Evolutionary conservation across 2,113 vertebrate genomes (phyloP).

Genomic region (Ceratotherium simum): DNA sequence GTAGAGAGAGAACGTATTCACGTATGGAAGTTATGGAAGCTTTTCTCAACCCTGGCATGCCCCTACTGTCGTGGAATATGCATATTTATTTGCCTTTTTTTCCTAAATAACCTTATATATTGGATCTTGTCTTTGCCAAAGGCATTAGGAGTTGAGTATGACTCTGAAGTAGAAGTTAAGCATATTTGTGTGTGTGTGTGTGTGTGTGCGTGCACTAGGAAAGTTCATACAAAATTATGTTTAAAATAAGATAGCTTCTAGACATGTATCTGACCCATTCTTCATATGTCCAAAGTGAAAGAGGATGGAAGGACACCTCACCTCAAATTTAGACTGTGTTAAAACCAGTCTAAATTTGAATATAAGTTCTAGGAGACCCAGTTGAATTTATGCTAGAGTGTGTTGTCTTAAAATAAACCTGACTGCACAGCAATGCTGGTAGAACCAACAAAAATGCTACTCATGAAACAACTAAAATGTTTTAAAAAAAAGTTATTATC

Average conservation of each 20-base stretch:
- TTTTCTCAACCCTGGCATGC: background rate
- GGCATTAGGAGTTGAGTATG: background rate
- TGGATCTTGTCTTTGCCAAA: conserved; percentile 44
- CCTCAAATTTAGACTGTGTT: background rate
- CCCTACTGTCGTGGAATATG: background rate
- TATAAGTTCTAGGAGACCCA: background rate
- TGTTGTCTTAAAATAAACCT: conserved; percentile 58
- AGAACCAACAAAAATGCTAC: conserved; percentile 39
- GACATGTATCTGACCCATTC: background rate
- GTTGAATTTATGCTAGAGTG: conserved; percentile 14
- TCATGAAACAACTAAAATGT: background rate
- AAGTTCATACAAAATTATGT: conserved; percentile 18
- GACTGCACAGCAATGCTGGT: background rate
- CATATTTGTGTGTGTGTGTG: background rate
- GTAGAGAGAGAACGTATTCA: background rate
- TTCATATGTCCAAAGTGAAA: background rate
- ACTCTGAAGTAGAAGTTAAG: conserved; percentile 3
- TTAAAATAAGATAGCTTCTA: conserved; percentile 28
- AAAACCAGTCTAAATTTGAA: conserved; percentile 34
- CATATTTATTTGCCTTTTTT: conserved; percentile 4
- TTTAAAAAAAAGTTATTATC: background rate
- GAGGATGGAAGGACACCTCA: background rate
- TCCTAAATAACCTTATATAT: background rate
- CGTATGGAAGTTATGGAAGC: background rate
- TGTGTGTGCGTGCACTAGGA: background rate